Base-by-base conservation (phyloP, 30 jellyfish, hydroid and myxozoan genomes). In the Catostylus mosaicus region DNA sequence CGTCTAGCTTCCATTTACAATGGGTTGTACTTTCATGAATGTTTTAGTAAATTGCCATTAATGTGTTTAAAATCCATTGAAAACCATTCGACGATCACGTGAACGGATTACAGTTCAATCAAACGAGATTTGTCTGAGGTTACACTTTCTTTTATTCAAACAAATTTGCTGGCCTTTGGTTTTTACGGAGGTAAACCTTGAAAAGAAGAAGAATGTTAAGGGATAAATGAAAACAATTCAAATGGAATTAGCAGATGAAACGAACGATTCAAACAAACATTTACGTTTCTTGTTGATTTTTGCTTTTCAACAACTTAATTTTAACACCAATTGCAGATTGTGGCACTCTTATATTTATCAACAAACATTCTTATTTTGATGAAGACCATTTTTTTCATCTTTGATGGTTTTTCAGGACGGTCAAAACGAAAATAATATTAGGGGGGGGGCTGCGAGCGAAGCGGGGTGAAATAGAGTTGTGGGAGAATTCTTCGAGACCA, bases 151-250 rank as follows among this genome's bases (percentile, higher is more conserved):
- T 50, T 50, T 50, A 18, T 50, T 50, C 63, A 6, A 5, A 27
- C 24, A 0, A 9, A 27, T 18, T 50, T 50, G 63, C 63, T 18
- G 63, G 24, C 0, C 63, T 9, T 50, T 0, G 54, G 63, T 16
- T 50, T 10, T 18, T 10, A 27, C 14, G 20, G 63, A 50, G 24
- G 63, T 50, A 50, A 50, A 27, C 63, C 24, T 18, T 50, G 63
- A 50, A 50, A 50, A 50, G 63, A 50, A 18, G 63, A 50, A 50
- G 63, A 50, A 50, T 50, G 63, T 50, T 50, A 50, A 50, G 20
- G 24, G 63, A 27, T 6, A 50, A 27, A 9, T 4, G 5, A 50
- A 50, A 50, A 50, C 63, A 50, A 50, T 9, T 8, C 20, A 4
- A 50, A 18, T 50, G 20, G 63, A 50, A 50, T 50, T 50, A 16